phyloP scores from a whole-genome alignment of 2,888 invertebrate genomes.

The Atethmia centrago region DNA sequence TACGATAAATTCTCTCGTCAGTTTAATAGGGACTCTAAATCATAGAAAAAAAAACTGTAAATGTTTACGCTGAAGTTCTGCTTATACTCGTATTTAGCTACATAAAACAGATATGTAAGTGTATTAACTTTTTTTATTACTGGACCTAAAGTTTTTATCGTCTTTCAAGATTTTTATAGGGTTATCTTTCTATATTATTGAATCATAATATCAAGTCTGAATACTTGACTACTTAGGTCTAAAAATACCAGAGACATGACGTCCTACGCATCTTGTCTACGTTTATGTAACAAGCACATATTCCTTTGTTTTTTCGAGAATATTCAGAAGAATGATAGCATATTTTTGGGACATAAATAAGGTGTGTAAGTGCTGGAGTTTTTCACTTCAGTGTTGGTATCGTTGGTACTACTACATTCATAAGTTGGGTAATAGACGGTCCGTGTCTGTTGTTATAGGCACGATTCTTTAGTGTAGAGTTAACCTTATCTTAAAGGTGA shows the following conservation, averaged over 20 bases:
- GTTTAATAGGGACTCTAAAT: too few species aligned
- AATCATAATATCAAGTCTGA: background rate
- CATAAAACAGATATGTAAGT: background rate
- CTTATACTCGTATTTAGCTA: background rate
- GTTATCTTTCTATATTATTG: background rate
- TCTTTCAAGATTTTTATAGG: background rate
- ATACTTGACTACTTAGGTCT: background rate
- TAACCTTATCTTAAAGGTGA: background rate
- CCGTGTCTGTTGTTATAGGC: constrained; percentile 22
- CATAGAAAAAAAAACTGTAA: background rate
- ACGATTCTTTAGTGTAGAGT: constrained; percentile 4
- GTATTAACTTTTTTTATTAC: background rate
- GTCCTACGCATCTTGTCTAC: background rate
- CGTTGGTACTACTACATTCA: constrained; percentile 16
- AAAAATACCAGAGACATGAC: constrained; percentile 10
- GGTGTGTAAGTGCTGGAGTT: constrained; percentile 4
- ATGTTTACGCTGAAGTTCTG: background rate
- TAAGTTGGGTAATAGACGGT: constrained; percentile 42
- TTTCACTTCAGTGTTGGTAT: constrained; percentile 32
- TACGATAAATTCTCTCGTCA: background rate
- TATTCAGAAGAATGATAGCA: constrained; percentile 38
- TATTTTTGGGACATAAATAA: constrained; percentile 49
- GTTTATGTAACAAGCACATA: background rate
- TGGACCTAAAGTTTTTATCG: background rate
- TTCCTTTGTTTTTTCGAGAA: constrained; percentile 33